Conservation (phyloP, 2,888 invertebrate species). For the Sisyra terminalis region DNA sequence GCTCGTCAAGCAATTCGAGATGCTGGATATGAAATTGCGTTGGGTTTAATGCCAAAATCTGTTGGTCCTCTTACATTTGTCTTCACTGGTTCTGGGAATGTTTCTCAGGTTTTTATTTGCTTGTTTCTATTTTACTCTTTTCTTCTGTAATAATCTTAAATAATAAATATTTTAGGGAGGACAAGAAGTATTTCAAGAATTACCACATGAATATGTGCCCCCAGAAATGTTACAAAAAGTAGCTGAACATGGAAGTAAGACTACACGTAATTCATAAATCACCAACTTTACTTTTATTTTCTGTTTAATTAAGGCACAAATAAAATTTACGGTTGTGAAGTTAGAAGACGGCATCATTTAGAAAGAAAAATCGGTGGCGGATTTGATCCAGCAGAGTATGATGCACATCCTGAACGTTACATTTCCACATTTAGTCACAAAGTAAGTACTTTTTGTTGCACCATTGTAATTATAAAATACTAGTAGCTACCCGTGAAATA, state of each 20-base stretch:
- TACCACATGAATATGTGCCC: constrained; percentile 95
- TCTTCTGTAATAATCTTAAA: not conserved
- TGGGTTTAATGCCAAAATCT: constrained; percentile 92
- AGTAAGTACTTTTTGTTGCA: constrained; percentile 24
- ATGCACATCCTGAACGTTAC: constrained; percentile 83
- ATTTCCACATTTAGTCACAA: constrained; percentile 91
- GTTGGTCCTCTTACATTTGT: constrained; percentile 95
- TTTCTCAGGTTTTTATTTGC: constrained; percentile 51
- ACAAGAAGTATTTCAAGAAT: constrained; percentile 87
- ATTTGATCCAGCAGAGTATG: constrained; percentile 76
- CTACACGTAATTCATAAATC: constrained; percentile 1
- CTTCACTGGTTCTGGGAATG: constrained; percentile 96
- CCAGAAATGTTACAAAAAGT: constrained; percentile 91
- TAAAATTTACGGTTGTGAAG: constrained; percentile 93
- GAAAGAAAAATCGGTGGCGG: constrained; percentile 85
- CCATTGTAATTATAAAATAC: too few species aligned
- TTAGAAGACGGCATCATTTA: constrained; percentile 83
- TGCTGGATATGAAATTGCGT: constrained; percentile 95
- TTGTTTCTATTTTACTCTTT: not conserved
- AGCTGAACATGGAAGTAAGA: constrained; percentile 86
- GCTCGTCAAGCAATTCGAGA: constrained; percentile 94
- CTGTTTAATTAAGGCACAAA: constrained; percentile 48
- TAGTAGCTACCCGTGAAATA: too few species aligned
- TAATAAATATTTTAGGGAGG: constrained; percentile 36
- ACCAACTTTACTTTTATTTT: not conserved